These are phyloP conservation scores for Paraplagusia blochii DNA, from an alignment of 2,113 vertebrate species.

Conservation along the genomic window DNA sequence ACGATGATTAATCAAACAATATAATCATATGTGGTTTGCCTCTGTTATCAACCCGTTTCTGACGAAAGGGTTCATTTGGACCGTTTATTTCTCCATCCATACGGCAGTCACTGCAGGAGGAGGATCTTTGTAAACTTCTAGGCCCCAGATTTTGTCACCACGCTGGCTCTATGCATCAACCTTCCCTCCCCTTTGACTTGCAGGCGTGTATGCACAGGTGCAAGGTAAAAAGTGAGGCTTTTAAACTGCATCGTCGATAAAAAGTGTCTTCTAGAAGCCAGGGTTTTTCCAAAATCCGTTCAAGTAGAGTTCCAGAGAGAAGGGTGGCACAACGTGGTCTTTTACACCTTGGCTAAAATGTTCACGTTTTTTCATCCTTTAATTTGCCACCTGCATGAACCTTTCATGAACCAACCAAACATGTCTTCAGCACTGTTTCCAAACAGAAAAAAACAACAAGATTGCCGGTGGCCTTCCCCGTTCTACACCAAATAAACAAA, in stretches of 20 bases:
- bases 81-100: background rate
- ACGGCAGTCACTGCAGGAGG: background rate
- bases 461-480: constrained; percentile 34
- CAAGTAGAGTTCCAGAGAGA: background rate
- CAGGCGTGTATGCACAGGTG: background rate
- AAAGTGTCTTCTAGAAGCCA: too few relatives aligned
- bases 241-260: background rate
- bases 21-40: background rate
- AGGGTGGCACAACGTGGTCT: background rate
- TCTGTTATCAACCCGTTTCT: background rate
- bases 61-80: background rate
- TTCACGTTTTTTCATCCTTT: background rate
- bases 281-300: background rate
- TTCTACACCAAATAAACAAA: constrained; percentile 37
- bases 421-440: constrained; percentile 6
- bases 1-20: background rate
- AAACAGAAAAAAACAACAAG: background rate
- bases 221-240: too few relatives aligned
- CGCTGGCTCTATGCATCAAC: too few relatives aligned
- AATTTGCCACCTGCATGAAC: constrained; percentile 3
- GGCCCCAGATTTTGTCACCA: too few relatives aligned
- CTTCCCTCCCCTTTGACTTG: background rate
- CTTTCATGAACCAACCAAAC: constrained; percentile 9
- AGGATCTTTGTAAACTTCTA: background rate
- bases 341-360: background rate